A percentile compares a stretch with the other conserved stretches of the same genome.
phyloP scores from a whole-genome alignment of 2,797 vertebrate species.

The Heliangelus exortis region DNA sequence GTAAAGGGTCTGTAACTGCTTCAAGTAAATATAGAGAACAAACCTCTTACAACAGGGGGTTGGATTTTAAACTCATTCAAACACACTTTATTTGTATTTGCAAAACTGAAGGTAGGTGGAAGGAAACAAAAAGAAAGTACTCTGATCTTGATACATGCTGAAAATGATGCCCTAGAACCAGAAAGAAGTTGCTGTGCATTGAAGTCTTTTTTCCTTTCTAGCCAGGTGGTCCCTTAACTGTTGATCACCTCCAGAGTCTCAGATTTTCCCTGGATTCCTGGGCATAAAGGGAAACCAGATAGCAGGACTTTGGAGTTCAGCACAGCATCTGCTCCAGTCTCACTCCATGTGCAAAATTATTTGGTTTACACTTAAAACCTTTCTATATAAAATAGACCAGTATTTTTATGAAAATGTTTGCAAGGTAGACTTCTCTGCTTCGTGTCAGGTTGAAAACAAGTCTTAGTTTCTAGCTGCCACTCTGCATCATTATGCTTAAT shows the following conservation, averaged over 20 bases:
- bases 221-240: background rate
- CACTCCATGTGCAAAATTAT: background rate
- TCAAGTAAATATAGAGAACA: background rate
- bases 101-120: background rate
- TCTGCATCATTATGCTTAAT: background rate
- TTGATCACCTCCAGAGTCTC: background rate
- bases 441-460: background rate
- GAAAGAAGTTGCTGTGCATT: background rate
- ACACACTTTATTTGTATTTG: background rate
- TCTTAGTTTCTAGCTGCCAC: background rate
- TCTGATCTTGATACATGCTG: background rate
- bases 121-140: background rate
- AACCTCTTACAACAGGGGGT: background rate
- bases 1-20: background rate
- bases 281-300: accelerated
- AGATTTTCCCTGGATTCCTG: background rate
- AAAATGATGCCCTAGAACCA: background rate
- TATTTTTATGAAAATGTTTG: background rate
- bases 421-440: background rate
- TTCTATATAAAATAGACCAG: background rate
- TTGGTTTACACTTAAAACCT: background rate
- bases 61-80: background rate
- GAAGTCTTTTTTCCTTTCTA: background rate
- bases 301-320: background rate
- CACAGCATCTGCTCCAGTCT: background rate